Base-by-base conservation (phyloP, 2,113 vertebrate genomes). In the Apaloderma vittatum region DNA sequence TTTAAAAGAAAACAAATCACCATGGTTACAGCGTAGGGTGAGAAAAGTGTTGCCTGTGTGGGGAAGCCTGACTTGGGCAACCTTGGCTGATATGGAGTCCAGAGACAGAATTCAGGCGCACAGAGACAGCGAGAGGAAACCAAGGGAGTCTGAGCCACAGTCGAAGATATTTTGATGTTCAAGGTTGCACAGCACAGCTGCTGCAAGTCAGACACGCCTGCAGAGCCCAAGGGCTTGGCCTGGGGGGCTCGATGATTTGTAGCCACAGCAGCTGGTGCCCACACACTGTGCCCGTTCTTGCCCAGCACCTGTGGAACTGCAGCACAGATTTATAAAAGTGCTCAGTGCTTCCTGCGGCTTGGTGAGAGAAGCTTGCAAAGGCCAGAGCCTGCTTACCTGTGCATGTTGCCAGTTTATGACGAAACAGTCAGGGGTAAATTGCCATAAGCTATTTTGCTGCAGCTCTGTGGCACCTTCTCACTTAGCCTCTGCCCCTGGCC, bases 1-100 rank as follows among this genome's bases (percentile, higher is more conserved):
- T 97, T 96, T 90, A 79, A 95, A 95, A 79, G 93, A 96, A 97
- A 97, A 94, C 86, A 96, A 89, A 67, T 95, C 81, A 93, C 95
- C 72, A 92, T 95, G 92, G 96, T 95, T 96, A 95, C 90, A 11
- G 5, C 30, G 29, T 22, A 86, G 95, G 85, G 72, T 89, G 67
- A 94, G 82, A 89, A 90, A 90, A 80, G 83, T 49, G 62, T 90
- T 97, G 73, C 48, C 63, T 78, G 7, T 40, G 15, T 58, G 66
- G 51, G 49, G 83, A 97, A 93, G 90, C 80, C 49, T 83, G 78
- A 83, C 80, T 95, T 86, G 32, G 61, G 74, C 1, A 19, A 89
- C 91, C 75, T 97, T 92, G 81, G 67, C 58, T 75, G 52, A 73
- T n/a, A 74, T 0, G 3, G 57, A 72, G n/a, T 83, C 66, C 61